These are phyloP conservation scores for Lipophrys pholis DNA, from an alignment of 2,113 vertebrate genomes.

Conservation along the genomic window DNA sequence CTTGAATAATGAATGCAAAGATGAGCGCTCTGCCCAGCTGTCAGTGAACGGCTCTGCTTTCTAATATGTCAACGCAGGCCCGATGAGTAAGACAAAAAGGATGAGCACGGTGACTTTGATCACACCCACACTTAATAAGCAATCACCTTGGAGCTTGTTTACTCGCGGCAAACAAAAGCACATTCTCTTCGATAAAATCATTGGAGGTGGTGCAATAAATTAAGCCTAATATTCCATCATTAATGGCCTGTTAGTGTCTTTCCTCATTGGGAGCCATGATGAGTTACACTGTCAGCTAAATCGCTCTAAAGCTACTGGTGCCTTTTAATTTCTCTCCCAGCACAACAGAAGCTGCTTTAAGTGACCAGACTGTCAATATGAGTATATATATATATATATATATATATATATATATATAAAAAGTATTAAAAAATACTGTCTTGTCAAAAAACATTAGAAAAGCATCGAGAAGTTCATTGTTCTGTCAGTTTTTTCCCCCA, in stretches of 20 bases:
- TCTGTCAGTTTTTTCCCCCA: no score
- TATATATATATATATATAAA: no score
- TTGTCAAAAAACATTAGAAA: no score
- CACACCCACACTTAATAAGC: conserved; percentile 37
- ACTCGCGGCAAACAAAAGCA: conserved; percentile 22
- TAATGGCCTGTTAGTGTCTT: neutral
- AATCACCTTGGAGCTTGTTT: conserved; percentile 47
- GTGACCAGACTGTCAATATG: neutral
- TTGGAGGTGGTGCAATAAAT: conserved; percentile 5
- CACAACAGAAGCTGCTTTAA: neutral
- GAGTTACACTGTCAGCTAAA: conserved; percentile 9
- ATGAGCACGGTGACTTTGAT: conserved; percentile 38
- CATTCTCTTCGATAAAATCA: conserved; percentile 28
- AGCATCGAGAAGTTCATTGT: no score
- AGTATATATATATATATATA: no score
- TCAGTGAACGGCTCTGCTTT: conserved; percentile 67
- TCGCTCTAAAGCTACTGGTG: neutral
- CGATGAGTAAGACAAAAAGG: conserved; percentile 55
- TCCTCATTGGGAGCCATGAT: neutral
- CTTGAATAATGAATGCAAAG: conserved; percentile 78
- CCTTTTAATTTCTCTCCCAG: conserved; percentile 6
- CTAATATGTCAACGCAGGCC: conserved; percentile 41
- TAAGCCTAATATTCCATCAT: conserved; percentile 27
- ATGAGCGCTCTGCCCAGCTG: conserved; percentile 69
- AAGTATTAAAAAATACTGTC: no score